A percentile compares a stretch with the other conserved stretches of the same genome.
Evolutionary conservation across 2,113 vertebrate species (phyloP).

Genomic region (Prunella himalayana): DNA sequence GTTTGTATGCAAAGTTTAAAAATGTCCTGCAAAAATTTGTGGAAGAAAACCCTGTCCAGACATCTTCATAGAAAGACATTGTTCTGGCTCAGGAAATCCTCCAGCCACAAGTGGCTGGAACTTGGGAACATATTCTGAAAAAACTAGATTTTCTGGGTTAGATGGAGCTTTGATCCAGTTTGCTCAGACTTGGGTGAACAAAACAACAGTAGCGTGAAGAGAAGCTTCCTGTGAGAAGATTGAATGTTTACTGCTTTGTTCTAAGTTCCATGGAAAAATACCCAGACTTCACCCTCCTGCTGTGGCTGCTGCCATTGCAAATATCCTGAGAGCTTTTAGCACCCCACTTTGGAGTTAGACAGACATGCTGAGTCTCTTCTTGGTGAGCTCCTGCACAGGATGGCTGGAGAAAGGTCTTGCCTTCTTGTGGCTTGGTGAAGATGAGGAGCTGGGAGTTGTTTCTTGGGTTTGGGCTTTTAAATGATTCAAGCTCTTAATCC

Average conservation of each 20-base stretch:
- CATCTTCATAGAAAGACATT: background rate
- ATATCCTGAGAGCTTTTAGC: background rate
- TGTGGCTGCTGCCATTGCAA: background rate
- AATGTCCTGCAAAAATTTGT: background rate
- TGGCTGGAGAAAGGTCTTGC: background rate
- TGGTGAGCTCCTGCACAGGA: background rate
- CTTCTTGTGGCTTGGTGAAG: background rate
- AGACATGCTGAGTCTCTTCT: background rate
- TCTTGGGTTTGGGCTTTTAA: background rate
- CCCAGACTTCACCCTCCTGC: background rate
- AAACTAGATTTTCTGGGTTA: background rate
- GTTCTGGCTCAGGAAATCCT: constrained; percentile 8
- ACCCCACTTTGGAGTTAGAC: accelerated
- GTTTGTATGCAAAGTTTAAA: background rate
- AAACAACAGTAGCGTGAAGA: background rate
- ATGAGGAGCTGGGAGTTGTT: background rate
- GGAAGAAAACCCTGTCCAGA: background rate
- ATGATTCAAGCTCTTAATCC: background rate
- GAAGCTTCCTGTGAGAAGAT: background rate
- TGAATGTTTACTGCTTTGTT: background rate
- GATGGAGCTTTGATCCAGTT: background rate
- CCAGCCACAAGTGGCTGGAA: background rate
- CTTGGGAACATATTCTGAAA: background rate
- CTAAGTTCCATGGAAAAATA: background rate
- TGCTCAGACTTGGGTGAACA: background rate